Conservation (phyloP, 2,113 vertebrate genomes). For the Brachyhypopomus occidentalis region DNA sequence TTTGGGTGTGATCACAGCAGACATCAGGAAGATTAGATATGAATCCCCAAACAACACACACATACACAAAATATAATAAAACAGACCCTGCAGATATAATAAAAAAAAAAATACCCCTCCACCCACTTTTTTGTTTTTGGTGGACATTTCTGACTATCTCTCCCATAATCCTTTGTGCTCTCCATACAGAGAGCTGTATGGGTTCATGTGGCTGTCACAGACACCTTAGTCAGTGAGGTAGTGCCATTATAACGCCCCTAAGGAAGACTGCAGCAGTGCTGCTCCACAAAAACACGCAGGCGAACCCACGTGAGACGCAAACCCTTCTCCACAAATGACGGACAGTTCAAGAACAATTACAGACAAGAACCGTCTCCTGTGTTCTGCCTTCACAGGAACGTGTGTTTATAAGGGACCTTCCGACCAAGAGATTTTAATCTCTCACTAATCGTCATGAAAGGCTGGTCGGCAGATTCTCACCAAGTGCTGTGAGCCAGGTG, state of each 20-base stretch:
- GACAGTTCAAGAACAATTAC: slow-evolving; percentile 16
- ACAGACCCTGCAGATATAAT: no score
- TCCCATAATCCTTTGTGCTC: no score
- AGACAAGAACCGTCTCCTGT: not conserved
- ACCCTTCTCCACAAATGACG: not conserved
- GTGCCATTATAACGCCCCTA: not conserved
- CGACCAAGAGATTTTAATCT: not conserved
- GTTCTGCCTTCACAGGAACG: not conserved
- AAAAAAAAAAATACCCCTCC: no score
- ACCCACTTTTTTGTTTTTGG: no score
- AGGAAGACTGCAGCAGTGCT: slow-evolving; percentile 26
- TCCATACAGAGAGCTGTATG: no score
- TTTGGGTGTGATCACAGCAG: no score
- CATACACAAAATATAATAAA: no score
- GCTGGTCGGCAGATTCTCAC: not conserved
- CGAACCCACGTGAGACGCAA: slow-evolving; percentile 9
- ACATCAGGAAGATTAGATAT: no score
- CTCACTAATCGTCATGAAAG: not conserved
- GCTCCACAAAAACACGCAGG: not conserved
- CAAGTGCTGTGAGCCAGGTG: not conserved
- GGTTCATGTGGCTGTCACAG: no score
- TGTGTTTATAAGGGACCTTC: not conserved
- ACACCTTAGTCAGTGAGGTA: not conserved
- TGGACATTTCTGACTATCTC: no score
- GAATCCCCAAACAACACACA: no score